Conservation (phyloP, 2,797 vertebrate species). For the Acanthopagrus latus region DNA sequence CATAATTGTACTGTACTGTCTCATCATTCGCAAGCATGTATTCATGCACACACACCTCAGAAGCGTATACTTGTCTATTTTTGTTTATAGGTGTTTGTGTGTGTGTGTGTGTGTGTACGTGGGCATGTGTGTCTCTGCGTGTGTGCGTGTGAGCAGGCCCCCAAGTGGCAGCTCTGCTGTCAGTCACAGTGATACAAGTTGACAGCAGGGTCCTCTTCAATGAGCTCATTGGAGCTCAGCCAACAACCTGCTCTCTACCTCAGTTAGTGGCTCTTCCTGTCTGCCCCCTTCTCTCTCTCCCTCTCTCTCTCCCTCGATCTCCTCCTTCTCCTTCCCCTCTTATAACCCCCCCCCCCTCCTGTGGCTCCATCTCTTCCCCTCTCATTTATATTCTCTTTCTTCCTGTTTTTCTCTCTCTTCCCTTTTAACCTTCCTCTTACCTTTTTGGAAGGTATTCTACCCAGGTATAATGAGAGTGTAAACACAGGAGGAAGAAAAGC, state of each 20-base stretch:
- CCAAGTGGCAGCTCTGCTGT: slow-evolving; percentile 64
- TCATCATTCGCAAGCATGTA: neutral
- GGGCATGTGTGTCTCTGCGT: neutral
- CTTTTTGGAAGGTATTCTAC: slow-evolving; percentile 45
- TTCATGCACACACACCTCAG: too few relatives aligned
- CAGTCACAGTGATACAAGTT: slow-evolving; percentile 70
- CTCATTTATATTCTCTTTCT: slow-evolving; percentile 66
- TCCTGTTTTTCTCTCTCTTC: slow-evolving; percentile 12
- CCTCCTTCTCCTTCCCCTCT: slow-evolving; percentile 29
- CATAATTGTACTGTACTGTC: neutral
- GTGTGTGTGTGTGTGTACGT: neutral
- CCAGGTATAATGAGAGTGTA: slow-evolving; percentile 56
- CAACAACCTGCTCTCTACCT: slow-evolving; percentile 69
- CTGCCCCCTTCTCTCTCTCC: neutral
- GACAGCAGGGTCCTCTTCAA: slow-evolving; percentile 75
- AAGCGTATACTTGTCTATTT: slow-evolving; percentile 1
- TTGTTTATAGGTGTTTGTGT: neutral
- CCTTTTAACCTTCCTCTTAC: slow-evolving; percentile 50
- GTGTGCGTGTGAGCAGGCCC: slow-evolving; percentile 11
- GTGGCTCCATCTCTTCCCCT: slow-evolving; percentile 47
- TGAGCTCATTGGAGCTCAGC: slow-evolving; percentile 74
- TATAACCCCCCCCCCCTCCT: slow-evolving; percentile 35
- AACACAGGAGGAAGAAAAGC: slow-evolving; percentile 47
- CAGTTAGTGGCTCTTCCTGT: slow-evolving; percentile 46
- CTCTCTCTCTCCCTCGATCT: slow-evolving; percentile 28